phyloP scores from a whole-genome alignment of 2,113 vertebrate genomes.

The Neogobius melanostomus region DNA sequence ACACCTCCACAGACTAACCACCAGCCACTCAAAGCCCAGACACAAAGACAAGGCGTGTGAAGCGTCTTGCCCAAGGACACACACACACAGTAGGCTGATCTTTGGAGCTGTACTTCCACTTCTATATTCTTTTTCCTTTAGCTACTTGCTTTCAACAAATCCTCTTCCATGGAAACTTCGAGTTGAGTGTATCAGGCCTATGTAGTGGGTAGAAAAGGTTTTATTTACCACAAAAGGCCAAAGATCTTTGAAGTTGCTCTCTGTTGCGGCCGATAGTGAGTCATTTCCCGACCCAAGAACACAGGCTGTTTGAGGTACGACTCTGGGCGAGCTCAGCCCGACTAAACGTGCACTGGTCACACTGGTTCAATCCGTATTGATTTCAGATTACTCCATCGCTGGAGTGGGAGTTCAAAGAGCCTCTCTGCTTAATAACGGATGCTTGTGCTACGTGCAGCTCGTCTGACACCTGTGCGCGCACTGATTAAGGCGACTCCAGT shows the following conservation, averaged over 20 bases:
- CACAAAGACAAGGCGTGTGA: too few relatives aligned
- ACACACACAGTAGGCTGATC: too few relatives aligned
- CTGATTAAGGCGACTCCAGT: constrained; percentile 32
- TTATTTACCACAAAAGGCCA: constrained; percentile 35
- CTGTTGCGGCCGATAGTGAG: constrained; percentile 7
- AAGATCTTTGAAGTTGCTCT: constrained; percentile 22
- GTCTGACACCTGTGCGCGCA: constrained; percentile 29
- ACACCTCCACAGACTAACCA: too few relatives aligned
- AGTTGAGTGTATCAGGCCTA: too few relatives aligned
- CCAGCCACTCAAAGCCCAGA: too few relatives aligned
- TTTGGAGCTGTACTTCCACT: too few relatives aligned
- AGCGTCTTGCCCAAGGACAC: too few relatives aligned
- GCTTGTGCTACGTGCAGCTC: constrained; percentile 17
- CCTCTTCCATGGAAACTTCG: not conserved
- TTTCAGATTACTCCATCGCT: constrained; percentile 57
- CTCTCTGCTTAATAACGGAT: constrained; percentile 36
- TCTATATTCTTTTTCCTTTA: too few relatives aligned
- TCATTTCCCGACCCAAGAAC: constrained; percentile 42
- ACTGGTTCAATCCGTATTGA: constrained; percentile 34
- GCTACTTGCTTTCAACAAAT: not conserved
- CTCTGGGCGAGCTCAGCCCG: constrained; percentile 17
- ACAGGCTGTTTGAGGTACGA: constrained; percentile 17
- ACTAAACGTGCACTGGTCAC: constrained; percentile 31
- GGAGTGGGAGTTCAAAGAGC: constrained; percentile 46
- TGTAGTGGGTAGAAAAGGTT: constrained; percentile 15